These are phyloP conservation scores for Drosophila persimilis DNA, from an alignment of 1,140 invertebrate species.

Conservation along the genomic window DNA sequence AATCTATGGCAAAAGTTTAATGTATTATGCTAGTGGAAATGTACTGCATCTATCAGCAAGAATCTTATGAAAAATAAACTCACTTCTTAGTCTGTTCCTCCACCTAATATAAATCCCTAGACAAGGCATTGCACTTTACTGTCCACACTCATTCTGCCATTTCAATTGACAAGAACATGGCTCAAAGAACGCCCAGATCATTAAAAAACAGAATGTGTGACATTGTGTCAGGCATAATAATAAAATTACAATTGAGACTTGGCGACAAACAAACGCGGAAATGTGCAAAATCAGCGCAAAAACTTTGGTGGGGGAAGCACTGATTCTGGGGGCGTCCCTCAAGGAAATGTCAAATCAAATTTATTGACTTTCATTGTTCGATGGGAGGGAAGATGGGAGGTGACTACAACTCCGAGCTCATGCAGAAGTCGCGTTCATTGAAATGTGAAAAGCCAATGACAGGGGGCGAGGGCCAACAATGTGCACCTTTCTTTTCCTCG, in stretches of 20 bases:
- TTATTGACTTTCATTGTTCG: conserved; percentile 80
- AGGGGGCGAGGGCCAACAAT: conserved; percentile 46
- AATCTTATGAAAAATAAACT: no score
- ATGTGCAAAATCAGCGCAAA: conserved; percentile 70
- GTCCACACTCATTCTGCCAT: not conserved
- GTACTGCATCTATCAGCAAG: no score
- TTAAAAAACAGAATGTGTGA: conserved; percentile 72
- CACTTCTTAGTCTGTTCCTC: no score
- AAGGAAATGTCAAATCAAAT: conserved; percentile 79
- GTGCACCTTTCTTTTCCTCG: conserved; percentile 56
- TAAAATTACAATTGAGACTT: conserved; percentile 71
- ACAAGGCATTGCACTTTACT: not conserved
- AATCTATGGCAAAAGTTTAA: no score
- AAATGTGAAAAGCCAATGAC: conserved; percentile 80
- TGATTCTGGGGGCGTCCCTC: conserved; percentile 14
- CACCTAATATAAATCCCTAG: no score
- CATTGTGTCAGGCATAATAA: conserved; percentile 70
- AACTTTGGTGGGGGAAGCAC: conserved; percentile 1
- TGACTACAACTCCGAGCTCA: conserved; percentile 40
- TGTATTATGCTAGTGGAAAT: no score
- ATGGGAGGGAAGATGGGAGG: conserved; percentile 24
- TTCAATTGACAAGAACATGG: conserved; percentile 51
- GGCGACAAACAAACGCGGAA: conserved; percentile 51
- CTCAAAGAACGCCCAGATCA: conserved; percentile 50
- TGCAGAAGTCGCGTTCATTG: conserved; percentile 54